Evolutionary conservation across 2,888 invertebrate species (phyloP), one percentile per base, ranked within the genome.

Genomic region (Phlogophora meticulosa): DNA sequence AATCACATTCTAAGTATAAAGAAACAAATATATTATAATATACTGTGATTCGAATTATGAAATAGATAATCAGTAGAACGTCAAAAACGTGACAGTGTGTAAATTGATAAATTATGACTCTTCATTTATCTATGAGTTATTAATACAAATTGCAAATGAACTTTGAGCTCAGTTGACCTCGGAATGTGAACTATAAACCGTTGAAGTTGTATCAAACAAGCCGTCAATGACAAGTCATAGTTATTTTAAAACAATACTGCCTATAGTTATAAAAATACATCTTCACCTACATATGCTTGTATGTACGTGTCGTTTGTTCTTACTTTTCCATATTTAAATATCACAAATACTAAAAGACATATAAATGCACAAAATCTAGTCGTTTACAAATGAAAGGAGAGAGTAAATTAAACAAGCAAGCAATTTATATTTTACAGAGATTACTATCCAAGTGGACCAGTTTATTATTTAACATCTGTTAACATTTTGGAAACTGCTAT

Each of bases 401-500:
- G 58, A 67, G 58, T 67, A 46, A 56, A 72, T 64, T 56, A 65
- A 84, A 69, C 57, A 62, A 59, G 49, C 34, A 72, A 46, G 60
- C 15, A 70, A 67, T 73, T 72, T 49, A 64, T 70, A 72, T 42
- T 65, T 58, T 57, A 62, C 71, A 60, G 49, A 76, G 78, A 83
- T 85, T 61, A 69, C 60, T 48, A 85, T 78, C 78, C 57, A 71
- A 66, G 34, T 84, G 73, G 48, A 71, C 72, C 80, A 78, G 72
- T 76, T 75, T 73, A 55, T 79, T 77, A 76, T 72, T 85, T 74
- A 80, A 76, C 74, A 76, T 75, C 66, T 76, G 72, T 65, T 75
- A 72, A 67, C 57, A 63, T 78, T 82, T 77, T 28, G 56, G 78
- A 73, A 79, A 74, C 65, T 53, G 64, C 75, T 65, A 71, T 65